Evolutionary conservation across 1,140 invertebrate species (phyloP), one percentile per base, ranked within the genome.

Genomic region (Aphelenchoides avenae): DNA sequence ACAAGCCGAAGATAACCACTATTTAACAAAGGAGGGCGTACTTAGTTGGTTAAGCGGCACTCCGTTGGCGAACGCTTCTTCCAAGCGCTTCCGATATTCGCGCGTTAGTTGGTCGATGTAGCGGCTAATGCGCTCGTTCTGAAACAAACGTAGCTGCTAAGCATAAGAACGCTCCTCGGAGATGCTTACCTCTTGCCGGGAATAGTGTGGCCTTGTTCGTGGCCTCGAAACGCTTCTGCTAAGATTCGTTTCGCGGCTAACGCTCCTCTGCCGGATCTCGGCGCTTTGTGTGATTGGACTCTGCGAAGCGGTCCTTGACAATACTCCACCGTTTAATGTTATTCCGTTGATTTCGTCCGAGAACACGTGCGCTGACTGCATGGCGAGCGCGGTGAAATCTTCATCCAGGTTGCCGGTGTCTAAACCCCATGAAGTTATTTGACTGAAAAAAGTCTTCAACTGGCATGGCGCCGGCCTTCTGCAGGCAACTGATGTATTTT

Each of bases 351-450:
- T 61, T 67, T 34, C 7, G 18, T 24, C 7, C 40, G 57, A 64
- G n/a, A 64, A 43, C 34, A 39, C 43, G 5, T n/a, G n/a, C n/a
- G 61, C 66, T 44, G 61, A 67, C 33, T 68, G 40, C 11, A 13
- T 13, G 27, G 48, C 62, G 27, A 64, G 22, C 30, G 20, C 20
- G 18, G 53, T 46, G 20, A 64, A 64, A 39, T 67, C 61, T 13
- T 68, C 62, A 22, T 64, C 52, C n/a, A 68, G 18, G 27, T 50
- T 57, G 3, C 22, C n/a, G n/a, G n/a, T n/a, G n/a, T n/a, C 61
- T 64, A 36, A 57, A 62, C 37, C 30, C 27, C 7, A 13, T 2
- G 31, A 26, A 55, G 18, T 7, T 9, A n/a, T 30, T 55, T 54
- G 5, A 47, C 9, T 48, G 49, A 24, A 18, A 26, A 15, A 20